Evolutionary conservation across 1,140 invertebrate species (phyloP), one percentile per base, ranked within the genome.

Genomic region (Acromyrmex charruanus): DNA sequence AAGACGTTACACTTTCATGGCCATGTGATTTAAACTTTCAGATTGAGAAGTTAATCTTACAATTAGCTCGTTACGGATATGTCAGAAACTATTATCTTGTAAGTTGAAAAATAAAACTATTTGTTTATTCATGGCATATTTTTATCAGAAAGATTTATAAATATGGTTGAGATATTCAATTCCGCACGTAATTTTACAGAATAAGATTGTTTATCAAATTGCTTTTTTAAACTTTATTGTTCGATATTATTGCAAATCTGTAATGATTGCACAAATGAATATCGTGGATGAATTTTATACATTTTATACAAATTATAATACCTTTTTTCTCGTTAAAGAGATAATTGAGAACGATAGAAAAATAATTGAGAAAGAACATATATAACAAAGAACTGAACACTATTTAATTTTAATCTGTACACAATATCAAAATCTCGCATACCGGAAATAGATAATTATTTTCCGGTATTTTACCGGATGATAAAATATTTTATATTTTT

Each of bases 21-120:
- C 4, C 31, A 9, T 55, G 14, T 31, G 63, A 68, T 68, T 68
- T 80, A 55, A 69, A 44, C 39, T 14, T 77, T 5, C 10, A 63
- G 39, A 65, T 77, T 77, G 75, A 77, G 58, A 65, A 65, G 58
- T 77, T 65, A 63, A 77, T 77, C 39, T 63, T 21, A 44, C 39
- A 44, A 44, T 44, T 44, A 28, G 10, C 21, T 35, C 35, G n/a
- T n/a, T 63, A 12, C 16, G 9, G 25, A 77, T 65, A 63, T 25
- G 25, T 61, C 58, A 65, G 39, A 16, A 21, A 77, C 35, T 31
- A 63, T 65, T 63, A 77, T 65, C 35, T 77, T 25, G 49, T 18
- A 59, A 44, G 21, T 39, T 2, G 55, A 63, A 77, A 49, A 65
- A 65, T 28, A 25, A 14, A 77, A 77, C 0, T 21, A 12, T 74